phyloP scores from a whole-genome alignment of 1,140 invertebrate species.

The Apis dorsata region DNA sequence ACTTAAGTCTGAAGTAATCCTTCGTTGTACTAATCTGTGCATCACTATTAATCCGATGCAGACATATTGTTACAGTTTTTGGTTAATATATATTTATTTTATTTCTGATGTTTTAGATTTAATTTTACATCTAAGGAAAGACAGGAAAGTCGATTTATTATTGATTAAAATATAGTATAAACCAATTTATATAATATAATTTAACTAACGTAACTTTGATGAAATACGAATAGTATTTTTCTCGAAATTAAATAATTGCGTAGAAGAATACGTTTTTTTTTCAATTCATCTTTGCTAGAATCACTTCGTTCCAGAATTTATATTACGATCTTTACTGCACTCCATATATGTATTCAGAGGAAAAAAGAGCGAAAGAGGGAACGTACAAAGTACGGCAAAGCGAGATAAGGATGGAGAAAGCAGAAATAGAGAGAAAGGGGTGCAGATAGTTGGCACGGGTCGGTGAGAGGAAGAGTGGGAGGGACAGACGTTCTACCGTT shows the following conservation, averaged over 20 bases:
- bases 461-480: constrained; percentile 14
- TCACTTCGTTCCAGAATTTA: neutral
- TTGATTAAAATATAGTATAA: too few species aligned
- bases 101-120: neutral
- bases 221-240: neutral
- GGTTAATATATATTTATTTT: neutral
- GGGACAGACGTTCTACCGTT: constrained; percentile 64
- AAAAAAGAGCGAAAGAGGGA: neutral
- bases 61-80: neutral
- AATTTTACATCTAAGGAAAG: neutral
- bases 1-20: neutral
- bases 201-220: neutral
- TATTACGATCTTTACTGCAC: constrained; percentile 24
- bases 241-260: neutral
- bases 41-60: neutral
- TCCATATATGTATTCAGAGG: constrained; percentile 5
- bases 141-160: too few species aligned
- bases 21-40: neutral
- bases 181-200: too few species aligned
- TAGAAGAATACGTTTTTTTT: neutral
- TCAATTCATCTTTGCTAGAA: neutral
- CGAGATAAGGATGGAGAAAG: constrained; percentile 35
- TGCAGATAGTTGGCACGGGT: constrained; percentile 11
- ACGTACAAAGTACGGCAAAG: neutral
- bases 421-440: constrained; percentile 56